phyloP scores from a whole-genome alignment of 2,888 invertebrate genomes.

The Drosophila borealis region DNA sequence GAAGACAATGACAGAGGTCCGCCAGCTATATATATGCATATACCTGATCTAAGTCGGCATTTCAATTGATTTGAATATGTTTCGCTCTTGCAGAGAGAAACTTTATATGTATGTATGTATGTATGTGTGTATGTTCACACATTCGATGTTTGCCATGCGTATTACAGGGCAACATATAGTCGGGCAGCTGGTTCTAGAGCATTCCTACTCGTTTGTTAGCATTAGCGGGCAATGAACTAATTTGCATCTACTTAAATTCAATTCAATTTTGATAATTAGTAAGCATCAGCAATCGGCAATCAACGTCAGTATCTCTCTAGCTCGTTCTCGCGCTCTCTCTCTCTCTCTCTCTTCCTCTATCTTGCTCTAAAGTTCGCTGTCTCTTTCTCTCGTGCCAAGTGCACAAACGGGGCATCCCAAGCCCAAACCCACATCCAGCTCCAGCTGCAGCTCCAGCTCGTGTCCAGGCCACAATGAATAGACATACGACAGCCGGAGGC shows the following conservation, averaged over 20 bases:
- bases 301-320: constrained; percentile 3
- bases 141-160: background rate
- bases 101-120: too few species aligned
- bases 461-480: constrained; percentile 10
- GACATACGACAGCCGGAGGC: constrained; percentile 3
- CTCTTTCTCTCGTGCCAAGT: constrained; percentile 5
- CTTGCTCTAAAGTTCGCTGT: background rate
- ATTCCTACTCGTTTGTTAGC: constrained; percentile 7
- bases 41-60: too few species aligned
- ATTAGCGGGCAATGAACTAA: constrained; percentile 63
- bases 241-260: constrained; percentile 59
- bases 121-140: too few species aligned
- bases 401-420: background rate
- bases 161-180: constrained; percentile 1
- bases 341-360: background rate
- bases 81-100: too few species aligned
- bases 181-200: background rate
- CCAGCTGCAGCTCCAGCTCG: constrained; percentile 2
- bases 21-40: too few species aligned
- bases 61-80: too few species aligned
- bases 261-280: constrained; percentile 22
- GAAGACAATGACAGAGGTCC: too few species aligned
- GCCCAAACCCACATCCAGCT: background rate
- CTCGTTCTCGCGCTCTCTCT: background rate
- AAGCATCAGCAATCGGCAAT: constrained; percentile 8